Percentiles rank a stretch among this genome's conserved stretches.
Evolutionary conservation across 2,888 invertebrate genomes (phyloP).

Genomic region (Drosophila koepferae): DNA sequence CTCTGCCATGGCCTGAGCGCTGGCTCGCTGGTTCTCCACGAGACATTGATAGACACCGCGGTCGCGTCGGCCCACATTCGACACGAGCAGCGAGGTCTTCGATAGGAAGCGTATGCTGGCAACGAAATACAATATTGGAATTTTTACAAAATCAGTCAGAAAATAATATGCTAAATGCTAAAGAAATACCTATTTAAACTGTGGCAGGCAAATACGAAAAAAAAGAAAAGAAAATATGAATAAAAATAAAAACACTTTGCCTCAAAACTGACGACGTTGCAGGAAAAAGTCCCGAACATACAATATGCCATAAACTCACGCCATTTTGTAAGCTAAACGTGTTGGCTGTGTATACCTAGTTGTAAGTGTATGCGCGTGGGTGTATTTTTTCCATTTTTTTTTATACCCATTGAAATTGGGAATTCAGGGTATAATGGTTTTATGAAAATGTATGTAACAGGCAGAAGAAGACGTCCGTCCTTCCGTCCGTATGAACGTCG

Average conservation of each 20-base stretch:
- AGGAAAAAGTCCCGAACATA: conserved; percentile 30
- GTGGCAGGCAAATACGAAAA: conserved; percentile 6
- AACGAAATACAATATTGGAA: conserved; percentile 9
- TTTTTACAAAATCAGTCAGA: no score
- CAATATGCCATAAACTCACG: conserved; percentile 56
- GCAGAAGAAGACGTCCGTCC: no score
- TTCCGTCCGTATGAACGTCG: no score
- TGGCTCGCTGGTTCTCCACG: conserved; percentile 91
- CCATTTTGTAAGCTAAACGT: conserved; percentile 33
- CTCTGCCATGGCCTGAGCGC: conserved; percentile 92
- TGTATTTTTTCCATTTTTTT: conserved; percentile 10
- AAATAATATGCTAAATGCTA: conserved; percentile 8
- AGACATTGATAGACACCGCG: conserved; percentile 97
- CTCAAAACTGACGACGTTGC: conserved; percentile 58
- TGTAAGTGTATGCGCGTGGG: conserved; percentile 16
- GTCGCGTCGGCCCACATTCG: conserved; percentile 90
- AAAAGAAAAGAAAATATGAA: background rate
- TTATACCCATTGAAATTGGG: no score
- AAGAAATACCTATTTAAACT: conserved; percentile 22
- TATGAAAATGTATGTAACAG: no score
- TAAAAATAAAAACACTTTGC: background rate
- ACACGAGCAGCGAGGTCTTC: conserved; percentile 84
- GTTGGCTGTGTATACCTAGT: conserved; percentile 8
- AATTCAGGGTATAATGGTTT: no score
- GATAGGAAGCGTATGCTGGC: conserved; percentile 86